phyloP scores from a whole-genome alignment of 2,888 invertebrate genomes.

The Heliconius cydno region DNA sequence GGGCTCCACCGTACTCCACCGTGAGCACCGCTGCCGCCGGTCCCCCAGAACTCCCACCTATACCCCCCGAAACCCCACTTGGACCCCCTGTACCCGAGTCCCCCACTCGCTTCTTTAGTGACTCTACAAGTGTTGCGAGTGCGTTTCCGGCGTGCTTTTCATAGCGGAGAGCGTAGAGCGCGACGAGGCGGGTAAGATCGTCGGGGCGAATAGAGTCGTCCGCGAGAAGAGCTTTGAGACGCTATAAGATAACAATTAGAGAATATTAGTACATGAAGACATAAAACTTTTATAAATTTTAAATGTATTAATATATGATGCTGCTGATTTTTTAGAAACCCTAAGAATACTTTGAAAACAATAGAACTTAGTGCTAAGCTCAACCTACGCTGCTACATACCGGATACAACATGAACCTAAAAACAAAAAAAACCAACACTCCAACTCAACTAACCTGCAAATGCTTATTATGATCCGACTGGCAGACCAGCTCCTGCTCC shows the following conservation, averaged over 20 bases:
- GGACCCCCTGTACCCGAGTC: constrained; percentile 78
- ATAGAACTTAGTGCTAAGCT: too few species aligned
- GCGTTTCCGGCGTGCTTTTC: constrained; percentile 93
- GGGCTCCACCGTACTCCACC: constrained; percentile 93
- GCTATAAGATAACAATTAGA: constrained; percentile 67
- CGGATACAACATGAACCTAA: too few species aligned
- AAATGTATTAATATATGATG: too few species aligned
- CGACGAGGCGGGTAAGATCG: constrained; percentile 94
- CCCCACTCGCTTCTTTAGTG: constrained; percentile 87
- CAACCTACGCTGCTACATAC: too few species aligned
- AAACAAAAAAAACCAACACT: too few species aligned
- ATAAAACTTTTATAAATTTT: too few species aligned
- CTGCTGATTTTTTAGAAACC: too few species aligned
- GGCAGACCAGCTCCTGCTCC: constrained; percentile 96
- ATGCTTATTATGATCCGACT: constrained; percentile 91
- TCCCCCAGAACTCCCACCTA: constrained; percentile 89
- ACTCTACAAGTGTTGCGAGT: constrained; percentile 88
- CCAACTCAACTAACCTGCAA: constrained; percentile 82
- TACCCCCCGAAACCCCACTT: constrained; percentile 65
- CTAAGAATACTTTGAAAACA: too few species aligned
- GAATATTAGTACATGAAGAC: too few species aligned
- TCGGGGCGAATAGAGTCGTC: constrained; percentile 88
- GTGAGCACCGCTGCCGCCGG: constrained; percentile 86
- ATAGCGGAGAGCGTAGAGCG: constrained; percentile 96
- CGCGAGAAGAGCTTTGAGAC: constrained; percentile 90